Evolutionary conservation across 2,113 vertebrate species (phyloP).

Genomic region (Seriola rivoliana): DNA sequence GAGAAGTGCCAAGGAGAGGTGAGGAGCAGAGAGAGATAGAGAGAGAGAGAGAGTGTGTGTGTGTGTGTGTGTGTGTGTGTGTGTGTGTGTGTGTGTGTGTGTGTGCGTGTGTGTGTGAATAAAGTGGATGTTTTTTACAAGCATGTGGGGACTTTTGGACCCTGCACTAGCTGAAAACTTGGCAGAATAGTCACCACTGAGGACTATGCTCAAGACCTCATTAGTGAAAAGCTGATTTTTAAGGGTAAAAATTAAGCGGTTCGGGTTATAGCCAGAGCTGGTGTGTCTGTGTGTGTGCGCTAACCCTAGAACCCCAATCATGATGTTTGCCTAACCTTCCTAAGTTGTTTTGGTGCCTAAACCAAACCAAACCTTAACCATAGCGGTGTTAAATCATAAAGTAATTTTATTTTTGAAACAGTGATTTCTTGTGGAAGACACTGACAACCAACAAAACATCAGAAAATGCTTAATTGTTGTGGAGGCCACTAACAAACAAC

Average conservation of each 20-base stretch:
- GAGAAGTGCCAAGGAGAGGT: slow-evolving; percentile 73
- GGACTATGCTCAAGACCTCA: slow-evolving; percentile 31
- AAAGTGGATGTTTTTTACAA: slow-evolving; percentile 13
- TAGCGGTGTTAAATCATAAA: background rate
- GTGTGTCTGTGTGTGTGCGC: slow-evolving; percentile 4
- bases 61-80: background rate
- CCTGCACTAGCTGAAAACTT: slow-evolving; percentile 14
- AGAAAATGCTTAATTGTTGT: background rate
- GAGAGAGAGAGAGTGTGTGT: background rate
- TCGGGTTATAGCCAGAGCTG: background rate
- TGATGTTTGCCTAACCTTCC: background rate
- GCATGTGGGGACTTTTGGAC: slow-evolving; percentile 13
- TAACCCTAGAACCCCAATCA: too few relatives aligned
- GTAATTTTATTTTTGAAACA: background rate
- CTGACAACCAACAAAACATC: background rate
- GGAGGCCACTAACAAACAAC: background rate
- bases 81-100: background rate
- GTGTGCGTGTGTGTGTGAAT: slow-evolving; percentile 3
- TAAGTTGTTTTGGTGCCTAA: background rate
- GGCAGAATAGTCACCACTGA: slow-evolving; percentile 43
- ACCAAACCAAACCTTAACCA: background rate
- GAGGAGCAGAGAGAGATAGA: slow-evolving; percentile 45
- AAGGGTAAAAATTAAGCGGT: slow-evolving; percentile 36
- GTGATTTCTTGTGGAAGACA: background rate
- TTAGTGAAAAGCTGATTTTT: slow-evolving; percentile 49